These are phyloP conservation scores for Fratercula arctica DNA, from an alignment of 2,797 vertebrate genomes.

Conservation along the genomic window DNA sequence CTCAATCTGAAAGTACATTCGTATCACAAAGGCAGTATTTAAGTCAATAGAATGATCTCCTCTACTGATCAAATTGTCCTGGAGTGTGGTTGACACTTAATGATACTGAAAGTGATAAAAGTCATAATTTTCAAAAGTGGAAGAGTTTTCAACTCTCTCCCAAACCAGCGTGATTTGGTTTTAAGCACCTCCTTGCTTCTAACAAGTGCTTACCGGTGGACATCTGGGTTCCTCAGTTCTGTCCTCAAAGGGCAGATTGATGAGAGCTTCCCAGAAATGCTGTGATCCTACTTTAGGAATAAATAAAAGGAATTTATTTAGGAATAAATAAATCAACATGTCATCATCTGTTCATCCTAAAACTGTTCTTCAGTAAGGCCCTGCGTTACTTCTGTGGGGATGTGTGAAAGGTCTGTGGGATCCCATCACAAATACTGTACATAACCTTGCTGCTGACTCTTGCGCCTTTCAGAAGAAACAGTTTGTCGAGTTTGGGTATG, in stretches of 20 bases:
- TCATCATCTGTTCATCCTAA: background rate
- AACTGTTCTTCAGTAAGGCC: background rate
- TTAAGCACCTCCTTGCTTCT: background rate
- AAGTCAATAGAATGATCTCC: background rate
- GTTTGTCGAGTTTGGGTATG: background rate
- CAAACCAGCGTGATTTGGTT: background rate
- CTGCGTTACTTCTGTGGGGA: background rate
- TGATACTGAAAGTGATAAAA: background rate
- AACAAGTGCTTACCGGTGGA: background rate
- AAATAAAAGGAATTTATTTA: background rate
- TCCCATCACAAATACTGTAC: background rate
- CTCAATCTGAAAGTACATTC: background rate
- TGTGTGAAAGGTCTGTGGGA: background rate
- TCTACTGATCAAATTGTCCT: background rate
- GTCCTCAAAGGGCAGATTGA: background rate
- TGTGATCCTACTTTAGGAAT: background rate
- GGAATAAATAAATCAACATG: background rate
- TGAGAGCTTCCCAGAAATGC: background rate
- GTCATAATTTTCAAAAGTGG: background rate
- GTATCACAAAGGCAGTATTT: background rate
- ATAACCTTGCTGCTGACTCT: background rate
- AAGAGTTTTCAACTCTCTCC: background rate
- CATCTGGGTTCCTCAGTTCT: background rate
- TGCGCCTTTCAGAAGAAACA: background rate
- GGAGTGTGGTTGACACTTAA: background rate